phyloP scores from a whole-genome alignment of 2,888 invertebrate genomes.

The Drosophila prolongata region DNA sequence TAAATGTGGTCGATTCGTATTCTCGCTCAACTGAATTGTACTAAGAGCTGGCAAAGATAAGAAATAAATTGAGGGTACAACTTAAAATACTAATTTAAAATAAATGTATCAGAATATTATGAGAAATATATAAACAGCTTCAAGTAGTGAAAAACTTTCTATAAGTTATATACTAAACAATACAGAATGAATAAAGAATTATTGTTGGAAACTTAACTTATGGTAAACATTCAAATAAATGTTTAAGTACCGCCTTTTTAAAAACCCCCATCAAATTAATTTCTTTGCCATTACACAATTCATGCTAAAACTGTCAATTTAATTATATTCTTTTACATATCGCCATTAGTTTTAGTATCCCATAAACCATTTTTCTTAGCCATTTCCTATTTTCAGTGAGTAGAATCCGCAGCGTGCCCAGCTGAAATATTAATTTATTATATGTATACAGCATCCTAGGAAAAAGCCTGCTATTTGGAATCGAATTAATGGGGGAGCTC shows the following conservation, averaged over 20 bases:
- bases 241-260: not conserved
- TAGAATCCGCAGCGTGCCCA: not conserved
- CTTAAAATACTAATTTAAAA: too few species aligned
- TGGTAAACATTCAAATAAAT: not conserved
- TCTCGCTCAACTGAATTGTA: constrained; percentile 15
- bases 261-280: too few species aligned
- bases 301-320: not conserved
- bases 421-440: constrained; percentile 5
- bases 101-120: too few species aligned
- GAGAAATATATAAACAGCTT: too few species aligned
- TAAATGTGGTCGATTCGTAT: constrained; percentile 13
- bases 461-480: constrained; percentile 25
- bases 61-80: not conserved
- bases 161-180: too few species aligned
- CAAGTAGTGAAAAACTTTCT: too few species aligned
- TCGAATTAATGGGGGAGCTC: constrained; percentile 30
- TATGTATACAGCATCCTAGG: not conserved
- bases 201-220: not conserved
- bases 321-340: constrained; percentile 10
- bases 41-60: not conserved
- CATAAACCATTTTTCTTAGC: constrained; percentile 13
- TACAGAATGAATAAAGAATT: too few species aligned
- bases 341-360: constrained; percentile 17
- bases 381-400: not conserved
- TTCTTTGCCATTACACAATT: not conserved